These are phyloP conservation scores for Cyprinodon diabolis DNA, from an alignment of 2,797 vertebrate species.

Conservation along the genomic window DNA sequence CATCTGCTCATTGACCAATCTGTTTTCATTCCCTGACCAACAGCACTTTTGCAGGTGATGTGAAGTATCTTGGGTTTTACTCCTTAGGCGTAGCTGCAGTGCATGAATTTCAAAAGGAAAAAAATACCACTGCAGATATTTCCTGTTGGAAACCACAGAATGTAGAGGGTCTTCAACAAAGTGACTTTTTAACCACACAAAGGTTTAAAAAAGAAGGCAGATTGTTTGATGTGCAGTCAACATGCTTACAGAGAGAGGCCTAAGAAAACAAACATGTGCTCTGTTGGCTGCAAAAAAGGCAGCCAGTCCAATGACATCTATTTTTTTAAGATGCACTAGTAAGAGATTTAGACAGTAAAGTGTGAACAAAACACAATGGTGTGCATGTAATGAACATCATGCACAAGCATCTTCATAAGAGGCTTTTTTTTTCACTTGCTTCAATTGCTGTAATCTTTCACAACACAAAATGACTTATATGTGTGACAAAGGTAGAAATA, in stretches of 20 bases:
- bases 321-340: neutral
- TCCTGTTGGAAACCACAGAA: constrained; percentile 37
- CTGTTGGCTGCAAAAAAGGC: neutral
- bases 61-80: neutral
- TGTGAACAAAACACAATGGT: neutral
- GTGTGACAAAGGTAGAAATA: too few relatives aligned
- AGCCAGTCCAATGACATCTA: neutral
- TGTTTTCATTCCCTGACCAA: neutral
- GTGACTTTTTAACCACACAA: constrained; percentile 5
- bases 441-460: too few relatives aligned
- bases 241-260: constrained; percentile 12
- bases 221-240: neutral
- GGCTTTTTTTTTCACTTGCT: too few relatives aligned
- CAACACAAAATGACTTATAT: too few relatives aligned
- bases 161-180: neutral
- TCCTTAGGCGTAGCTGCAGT: constrained; percentile 4
- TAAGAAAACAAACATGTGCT: neutral
- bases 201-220: neutral
- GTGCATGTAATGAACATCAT: neutral
- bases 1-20: neutral
- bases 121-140: constrained; percentile 21
- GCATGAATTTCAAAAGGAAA: constrained; percentile 5
- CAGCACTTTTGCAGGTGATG: neutral
- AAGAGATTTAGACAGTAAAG: neutral
- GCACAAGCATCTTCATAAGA: too few relatives aligned